phyloP scores from a whole-genome alignment of 1,140 invertebrate species.

The Ectropis grisescens region DNA sequence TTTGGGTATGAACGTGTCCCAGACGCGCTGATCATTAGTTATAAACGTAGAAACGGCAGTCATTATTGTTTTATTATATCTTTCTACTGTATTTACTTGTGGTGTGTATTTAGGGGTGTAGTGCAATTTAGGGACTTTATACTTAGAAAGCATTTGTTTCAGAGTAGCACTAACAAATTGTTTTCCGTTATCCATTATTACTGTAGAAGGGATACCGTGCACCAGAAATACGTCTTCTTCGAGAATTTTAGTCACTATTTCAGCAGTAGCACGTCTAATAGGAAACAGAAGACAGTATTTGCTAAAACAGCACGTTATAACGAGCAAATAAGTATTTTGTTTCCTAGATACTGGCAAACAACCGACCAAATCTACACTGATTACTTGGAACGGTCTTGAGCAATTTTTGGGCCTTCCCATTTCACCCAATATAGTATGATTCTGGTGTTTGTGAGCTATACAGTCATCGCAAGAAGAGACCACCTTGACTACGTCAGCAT shows the following conservation, averaged over 20 bases:
- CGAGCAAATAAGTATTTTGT: slow-evolving; percentile 12
- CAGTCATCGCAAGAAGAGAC: slow-evolving; percentile 4
- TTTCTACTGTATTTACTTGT: too few species aligned
- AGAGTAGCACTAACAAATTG: not conserved
- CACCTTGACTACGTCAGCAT: slow-evolving; percentile 12
- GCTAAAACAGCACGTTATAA: slow-evolving; percentile 11
- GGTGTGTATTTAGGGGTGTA: too few species aligned
- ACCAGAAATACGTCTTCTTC: slow-evolving; percentile 8
- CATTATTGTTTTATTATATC: too few species aligned
- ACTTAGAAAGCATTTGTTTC: too few species aligned
- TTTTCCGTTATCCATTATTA: slow-evolving; percentile 5
- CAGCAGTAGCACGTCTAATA: slow-evolving; percentile 3
- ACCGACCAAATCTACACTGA: slow-evolving; percentile 13
- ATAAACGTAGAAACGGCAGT: too few species aligned
- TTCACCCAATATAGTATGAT: slow-evolving; percentile 4
- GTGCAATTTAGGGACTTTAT: too few species aligned
- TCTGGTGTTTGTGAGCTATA: slow-evolving; percentile 7
- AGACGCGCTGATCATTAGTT: too few species aligned
- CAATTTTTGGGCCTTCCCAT: slow-evolving; percentile 10
- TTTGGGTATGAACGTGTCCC: too few species aligned
- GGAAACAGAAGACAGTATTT: slow-evolving; percentile 16
- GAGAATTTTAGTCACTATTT: not conserved
- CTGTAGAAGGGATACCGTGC: slow-evolving; percentile 6
- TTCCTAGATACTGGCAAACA: slow-evolving; percentile 7
- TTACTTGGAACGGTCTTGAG: slow-evolving; percentile 11